phyloP scores from a whole-genome alignment of 2,888 invertebrate species.

The Chrysotoxum bicinctum region DNA sequence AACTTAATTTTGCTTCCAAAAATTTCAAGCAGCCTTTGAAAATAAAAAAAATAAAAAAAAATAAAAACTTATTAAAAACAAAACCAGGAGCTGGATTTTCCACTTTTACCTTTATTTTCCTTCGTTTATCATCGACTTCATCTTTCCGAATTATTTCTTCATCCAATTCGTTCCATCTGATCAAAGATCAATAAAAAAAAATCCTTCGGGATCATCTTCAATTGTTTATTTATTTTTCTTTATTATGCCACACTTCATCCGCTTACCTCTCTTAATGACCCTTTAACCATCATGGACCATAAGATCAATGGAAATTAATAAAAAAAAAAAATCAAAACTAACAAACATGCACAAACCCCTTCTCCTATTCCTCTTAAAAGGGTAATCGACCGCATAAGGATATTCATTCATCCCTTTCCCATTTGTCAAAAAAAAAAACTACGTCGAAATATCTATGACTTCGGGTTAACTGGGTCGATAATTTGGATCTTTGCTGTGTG shows the following conservation, averaged over 20 bases:
- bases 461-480: conserved; percentile 72
- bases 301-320: conserved; percentile 31
- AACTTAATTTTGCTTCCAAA: no score
- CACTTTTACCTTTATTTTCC: not conserved
- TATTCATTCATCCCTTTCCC: conserved; percentile 53
- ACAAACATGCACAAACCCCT: conserved; percentile 43
- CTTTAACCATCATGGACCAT: conserved; percentile 27
- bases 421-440: conserved; percentile 26
- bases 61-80: no score
- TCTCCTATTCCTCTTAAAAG: conserved; percentile 54
- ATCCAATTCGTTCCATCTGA: conserved; percentile 15
- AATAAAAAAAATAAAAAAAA: no score
- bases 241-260: conserved; percentile 59
- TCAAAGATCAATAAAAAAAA: conserved; percentile 46
- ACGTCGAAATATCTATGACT: conserved; percentile 30
- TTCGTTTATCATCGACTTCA: not conserved
- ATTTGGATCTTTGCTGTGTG: conserved; percentile 58
- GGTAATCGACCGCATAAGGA: conserved; percentile 69
- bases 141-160: not conserved
- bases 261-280: conserved; percentile 51
- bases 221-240: conserved; percentile 34
- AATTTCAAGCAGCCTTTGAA: no score
- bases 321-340: conserved; percentile 14
- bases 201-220: not conserved
- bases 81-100: no score